A percentile compares a stretch with the other conserved stretches of the same genome.
Conservation (phyloP, 2,888 invertebrate genomes). For the Aphodius sticticus region DNA sequence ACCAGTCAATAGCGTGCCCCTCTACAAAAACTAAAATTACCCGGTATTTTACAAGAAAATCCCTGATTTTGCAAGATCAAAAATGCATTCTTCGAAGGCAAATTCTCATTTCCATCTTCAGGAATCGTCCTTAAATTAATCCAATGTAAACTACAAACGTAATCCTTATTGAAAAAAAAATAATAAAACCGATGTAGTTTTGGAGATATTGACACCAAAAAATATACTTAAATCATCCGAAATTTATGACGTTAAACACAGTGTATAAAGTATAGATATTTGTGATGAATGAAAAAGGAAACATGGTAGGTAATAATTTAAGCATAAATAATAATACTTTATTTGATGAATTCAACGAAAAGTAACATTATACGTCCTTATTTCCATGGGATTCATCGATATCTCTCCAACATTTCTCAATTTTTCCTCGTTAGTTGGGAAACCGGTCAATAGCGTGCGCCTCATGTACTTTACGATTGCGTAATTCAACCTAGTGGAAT, state of each 20-base stretch:
- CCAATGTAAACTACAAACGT: constrained; percentile 22
- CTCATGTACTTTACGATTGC: constrained; percentile 7
- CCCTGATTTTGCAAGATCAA: constrained; percentile 26
- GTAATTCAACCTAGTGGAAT: constrained; percentile 8
- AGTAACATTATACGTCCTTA: constrained; percentile 30
- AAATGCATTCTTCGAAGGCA: constrained; percentile 27
- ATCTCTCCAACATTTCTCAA: constrained; percentile 20
- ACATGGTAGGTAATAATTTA: too few species aligned
- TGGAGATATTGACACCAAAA: too few species aligned
- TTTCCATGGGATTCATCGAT: constrained; percentile 15
- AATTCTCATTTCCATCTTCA: background rate
- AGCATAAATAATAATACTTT: too few species aligned
- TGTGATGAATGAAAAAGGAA: too few species aligned
- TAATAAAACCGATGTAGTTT: too few species aligned
- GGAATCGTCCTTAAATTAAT: constrained; percentile 23
- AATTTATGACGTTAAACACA: too few species aligned
- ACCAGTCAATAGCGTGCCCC: constrained; percentile 14
- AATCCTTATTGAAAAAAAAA: background rate
- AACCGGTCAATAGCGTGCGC: constrained; percentile 16
- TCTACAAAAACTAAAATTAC: constrained; percentile 11
- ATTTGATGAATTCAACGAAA: constrained; percentile 13
- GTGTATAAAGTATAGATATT: too few species aligned
- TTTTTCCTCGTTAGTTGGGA: background rate
- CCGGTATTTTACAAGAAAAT: constrained; percentile 15
- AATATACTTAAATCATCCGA: too few species aligned